Percentiles rank a stretch among this genome's conserved stretches.
phyloP scores from a whole-genome alignment of 2,888 invertebrate species.

The Doris montereyensis region DNA sequence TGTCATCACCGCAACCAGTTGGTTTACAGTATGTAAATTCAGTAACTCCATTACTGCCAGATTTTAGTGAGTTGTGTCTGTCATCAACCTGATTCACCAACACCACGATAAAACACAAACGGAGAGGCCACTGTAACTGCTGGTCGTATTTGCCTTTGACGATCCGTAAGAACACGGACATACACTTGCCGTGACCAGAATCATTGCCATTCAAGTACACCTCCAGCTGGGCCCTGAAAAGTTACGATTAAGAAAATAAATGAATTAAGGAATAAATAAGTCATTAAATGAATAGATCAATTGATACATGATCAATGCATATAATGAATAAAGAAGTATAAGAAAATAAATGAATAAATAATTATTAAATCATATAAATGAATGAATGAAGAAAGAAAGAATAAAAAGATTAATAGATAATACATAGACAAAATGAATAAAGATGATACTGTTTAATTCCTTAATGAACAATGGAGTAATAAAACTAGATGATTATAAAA shows the following conservation, averaged over 20 bases:
- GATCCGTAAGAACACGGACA: conserved; percentile 27
- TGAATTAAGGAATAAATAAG: too few relatives aligned
- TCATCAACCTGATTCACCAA: conserved; percentile 29
- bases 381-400: too few relatives aligned
- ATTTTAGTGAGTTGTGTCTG: conserved; percentile 21
- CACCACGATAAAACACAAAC: conserved; percentile 3
- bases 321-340: too few relatives aligned
- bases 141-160: conserved; percentile 28
- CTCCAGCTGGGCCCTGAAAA: conserved; percentile 15
- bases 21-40: conserved; percentile 20
- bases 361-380: too few relatives aligned
- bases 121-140: conserved; percentile 31
- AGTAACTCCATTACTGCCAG: conserved; percentile 10
- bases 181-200: conserved; percentile 15
- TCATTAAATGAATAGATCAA: too few relatives aligned
- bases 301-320: too few relatives aligned
- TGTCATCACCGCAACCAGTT: background rate
- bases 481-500: too few relatives aligned
- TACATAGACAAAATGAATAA: too few relatives aligned
- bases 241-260: background rate
- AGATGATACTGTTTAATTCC: too few relatives aligned
- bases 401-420: too few relatives aligned
- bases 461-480: too few relatives aligned
- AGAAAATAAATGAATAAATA: too few relatives aligned
- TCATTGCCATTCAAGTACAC: conserved; percentile 33